Percentiles rank a stretch among this genome's conserved stretches.
phyloP scores from a whole-genome alignment of 2,888 invertebrate genomes.

The Hypsopygia costalis region DNA sequence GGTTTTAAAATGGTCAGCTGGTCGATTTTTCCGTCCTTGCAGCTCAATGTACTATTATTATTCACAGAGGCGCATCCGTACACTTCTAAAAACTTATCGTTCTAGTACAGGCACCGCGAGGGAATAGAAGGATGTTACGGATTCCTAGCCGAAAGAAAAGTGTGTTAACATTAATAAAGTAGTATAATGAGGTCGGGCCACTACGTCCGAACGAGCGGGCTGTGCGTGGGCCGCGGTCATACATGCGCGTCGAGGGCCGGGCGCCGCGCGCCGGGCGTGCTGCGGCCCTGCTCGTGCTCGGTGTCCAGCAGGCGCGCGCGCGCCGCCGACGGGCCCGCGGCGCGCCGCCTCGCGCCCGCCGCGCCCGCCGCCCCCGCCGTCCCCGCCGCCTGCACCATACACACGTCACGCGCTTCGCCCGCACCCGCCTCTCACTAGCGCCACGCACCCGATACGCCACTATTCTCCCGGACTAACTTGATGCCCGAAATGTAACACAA shows the following conservation, averaged over 20 bases:
- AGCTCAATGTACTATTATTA: too few species aligned
- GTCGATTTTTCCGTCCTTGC: too few species aligned
- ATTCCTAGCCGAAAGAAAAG: not conserved
- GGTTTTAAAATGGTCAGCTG: too few species aligned
- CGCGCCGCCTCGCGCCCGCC: constrained; percentile 25
- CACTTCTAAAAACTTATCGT: not conserved
- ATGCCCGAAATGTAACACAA: too few species aligned
- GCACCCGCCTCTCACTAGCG: not conserved
- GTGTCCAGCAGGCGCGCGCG: constrained; percentile 71
- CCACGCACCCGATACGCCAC: too few species aligned
- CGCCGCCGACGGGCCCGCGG: constrained; percentile 51
- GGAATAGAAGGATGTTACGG: not conserved
- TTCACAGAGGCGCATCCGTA: not conserved
- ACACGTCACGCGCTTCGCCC: constrained; percentile 19
- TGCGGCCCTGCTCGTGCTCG: constrained; percentile 74
- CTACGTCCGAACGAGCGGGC: constrained; percentile 1
- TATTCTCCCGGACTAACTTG: too few species aligned
- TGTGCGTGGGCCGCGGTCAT: constrained; percentile 28
- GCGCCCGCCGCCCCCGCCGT: constrained; percentile 20
- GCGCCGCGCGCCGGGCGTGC: constrained; percentile 67
- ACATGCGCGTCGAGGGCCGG: constrained; percentile 34
- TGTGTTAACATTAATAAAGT: too few species aligned
- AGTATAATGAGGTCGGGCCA: not conserved
- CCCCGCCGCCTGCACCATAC: constrained; percentile 36
- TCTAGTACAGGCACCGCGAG: not conserved